Evolutionary conservation across 1,140 invertebrate species (phyloP), one percentile per base, ranked within the genome.

Genomic region (Trachymyrmex septentrionalis): DNA sequence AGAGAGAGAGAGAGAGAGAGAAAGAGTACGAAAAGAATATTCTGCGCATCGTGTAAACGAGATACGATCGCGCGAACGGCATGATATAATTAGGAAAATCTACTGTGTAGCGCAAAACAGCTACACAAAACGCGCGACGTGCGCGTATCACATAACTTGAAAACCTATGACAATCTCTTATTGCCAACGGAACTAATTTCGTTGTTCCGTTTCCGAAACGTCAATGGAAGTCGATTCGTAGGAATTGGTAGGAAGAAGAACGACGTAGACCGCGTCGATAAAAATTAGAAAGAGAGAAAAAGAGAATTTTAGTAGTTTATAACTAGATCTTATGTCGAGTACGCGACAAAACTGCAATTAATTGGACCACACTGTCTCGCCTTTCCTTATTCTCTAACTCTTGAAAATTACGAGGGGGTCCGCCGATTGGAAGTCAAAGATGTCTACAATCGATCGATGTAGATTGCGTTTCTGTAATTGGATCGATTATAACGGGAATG

Each of bases 161-260:
- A 84, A 88, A 93, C 91, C 89, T 92, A 91, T 93, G 93, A 93
- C 93, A 93, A 93, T 93, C 93, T 93, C 86, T 92, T 92, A 92
- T 90, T 93, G 91, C 92, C 91, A 93, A 90, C 90, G 89, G 92
- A 90, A 90, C 66, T 57, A 84, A 80, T 30, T 73, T 87, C 64
- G 55, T 84, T 90, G 53, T 73, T 77, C 87, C 75, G 71, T 84
- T 90, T 53, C 44, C 63, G 59, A 87, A 73, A 85, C 59, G 71
- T 82, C 84, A 77, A 69, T 86, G 91, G 88, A 91, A 91, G 82
- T 92, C 90, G 91, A 93, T 90, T 75, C 85, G 92, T 93, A 93
- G 92, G 90, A 93, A 92, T 92, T 93, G 93, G 88, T 93, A 93
- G 93, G 9, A 84, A 73, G 63, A 86, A 61, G 48, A 90, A 86